Conservation (phyloP, 2,113 vertebrate genomes). For the Acanthisitta chloris region DNA sequence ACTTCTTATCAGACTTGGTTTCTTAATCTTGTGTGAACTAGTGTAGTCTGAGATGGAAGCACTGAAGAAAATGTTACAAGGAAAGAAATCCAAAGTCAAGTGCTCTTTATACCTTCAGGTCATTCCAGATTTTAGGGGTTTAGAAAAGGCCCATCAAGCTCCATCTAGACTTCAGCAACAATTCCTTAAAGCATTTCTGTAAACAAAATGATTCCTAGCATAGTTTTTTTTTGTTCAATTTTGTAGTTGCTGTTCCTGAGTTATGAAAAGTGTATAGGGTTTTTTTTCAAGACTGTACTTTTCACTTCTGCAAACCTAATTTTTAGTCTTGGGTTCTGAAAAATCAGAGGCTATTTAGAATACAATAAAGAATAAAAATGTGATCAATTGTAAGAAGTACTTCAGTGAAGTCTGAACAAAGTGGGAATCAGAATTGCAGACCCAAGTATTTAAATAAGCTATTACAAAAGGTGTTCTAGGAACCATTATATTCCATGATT, state of each 20-base stretch:
- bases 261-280: neutral
- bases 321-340: slow-evolving; percentile 62
- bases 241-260: neutral
- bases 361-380: slow-evolving; percentile 70
- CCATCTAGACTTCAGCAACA: neutral
- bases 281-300: slow-evolving; percentile 48
- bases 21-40: neutral
- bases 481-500: slow-evolving; percentile 75
- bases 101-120: neutral
- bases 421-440: slow-evolving; percentile 74
- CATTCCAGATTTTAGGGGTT: neutral
- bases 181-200: neutral
- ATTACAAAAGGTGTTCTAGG: slow-evolving; percentile 74
- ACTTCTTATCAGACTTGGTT: neutral
- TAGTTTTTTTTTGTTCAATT: neutral
- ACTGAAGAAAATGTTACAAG: neutral
- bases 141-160: neutral
- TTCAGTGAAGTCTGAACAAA: slow-evolving; percentile 72
- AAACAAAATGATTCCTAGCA: neutral
- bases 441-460: slow-evolving; percentile 77
- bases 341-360: slow-evolving; percentile 69
- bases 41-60: neutral
- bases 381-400: slow-evolving; percentile 72
- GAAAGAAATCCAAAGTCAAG: neutral
- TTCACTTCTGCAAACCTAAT: slow-evolving; percentile 43